Conservation (phyloP, 1,140 invertebrate species). For the Drosophila neocordata region DNA sequence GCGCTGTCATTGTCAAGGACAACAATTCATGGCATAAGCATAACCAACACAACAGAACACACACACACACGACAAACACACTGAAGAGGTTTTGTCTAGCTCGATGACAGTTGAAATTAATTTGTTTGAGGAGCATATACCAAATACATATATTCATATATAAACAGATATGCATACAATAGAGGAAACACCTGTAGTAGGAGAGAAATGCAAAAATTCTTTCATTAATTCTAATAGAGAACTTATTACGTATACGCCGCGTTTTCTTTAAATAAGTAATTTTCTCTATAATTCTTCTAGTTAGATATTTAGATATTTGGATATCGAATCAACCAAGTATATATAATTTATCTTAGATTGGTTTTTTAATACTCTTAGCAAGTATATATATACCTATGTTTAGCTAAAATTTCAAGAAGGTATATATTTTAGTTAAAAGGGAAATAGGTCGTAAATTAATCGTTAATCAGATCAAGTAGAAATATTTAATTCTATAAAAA, state of each 20-base stretch:
- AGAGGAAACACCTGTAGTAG: background rate
- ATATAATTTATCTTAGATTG: no score
- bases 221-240: background rate
- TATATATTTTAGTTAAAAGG: no score
- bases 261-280: no score
- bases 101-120: slow-evolving; percentile 50
- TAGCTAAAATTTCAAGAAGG: no score
- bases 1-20: slow-evolving; percentile 46
- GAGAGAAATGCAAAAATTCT: background rate
- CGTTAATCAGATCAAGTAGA: no score
- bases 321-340: no score
- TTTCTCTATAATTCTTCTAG: no score
- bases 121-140: slow-evolving; percentile 23
- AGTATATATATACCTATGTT: no score
- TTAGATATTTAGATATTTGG: no score
- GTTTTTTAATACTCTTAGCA: no score
- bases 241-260: background rate
- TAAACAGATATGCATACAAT: background rate
- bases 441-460: no score
- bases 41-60: slow-evolving; percentile 28
- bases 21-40: slow-evolving; percentile 41
- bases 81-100: slow-evolving; percentile 42
- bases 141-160: background rate
- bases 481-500: no score
- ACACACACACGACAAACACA: background rate